Conservation (phyloP, 2,888 invertebrate genomes). For the Laothoe populi region DNA sequence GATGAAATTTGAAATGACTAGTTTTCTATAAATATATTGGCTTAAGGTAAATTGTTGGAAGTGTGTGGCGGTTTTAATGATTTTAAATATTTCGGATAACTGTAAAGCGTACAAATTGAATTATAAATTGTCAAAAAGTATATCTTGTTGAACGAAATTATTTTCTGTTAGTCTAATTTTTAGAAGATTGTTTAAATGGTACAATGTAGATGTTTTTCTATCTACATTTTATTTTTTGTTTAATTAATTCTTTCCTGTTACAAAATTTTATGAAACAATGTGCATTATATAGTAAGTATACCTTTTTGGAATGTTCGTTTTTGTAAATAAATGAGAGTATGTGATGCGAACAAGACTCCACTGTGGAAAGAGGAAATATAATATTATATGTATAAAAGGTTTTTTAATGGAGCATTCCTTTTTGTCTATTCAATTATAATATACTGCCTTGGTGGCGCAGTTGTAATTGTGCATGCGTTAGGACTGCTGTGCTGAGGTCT, state of each 20-base stretch:
- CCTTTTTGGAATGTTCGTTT: constrained; percentile 30
- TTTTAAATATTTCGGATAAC: constrained; percentile 6
- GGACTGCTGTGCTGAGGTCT: no score
- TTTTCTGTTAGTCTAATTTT: constrained; percentile 22
- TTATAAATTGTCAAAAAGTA: constrained; percentile 6
- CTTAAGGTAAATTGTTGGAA: constrained; percentile 10
- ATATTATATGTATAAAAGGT: constrained; percentile 16
- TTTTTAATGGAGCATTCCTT: neutral
- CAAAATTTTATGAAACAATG: constrained; percentile 26
- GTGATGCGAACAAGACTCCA: constrained; percentile 37
- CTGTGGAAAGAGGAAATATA: constrained; percentile 33
- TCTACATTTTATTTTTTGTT: constrained; percentile 25
- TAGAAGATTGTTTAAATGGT: constrained; percentile 20
- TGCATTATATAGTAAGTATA: constrained; percentile 27
- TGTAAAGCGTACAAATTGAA: constrained; percentile 16
- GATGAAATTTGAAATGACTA: constrained; percentile 18
- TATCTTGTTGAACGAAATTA: constrained; percentile 22
- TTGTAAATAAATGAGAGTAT: constrained; percentile 34
- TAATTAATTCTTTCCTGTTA: constrained; percentile 28
- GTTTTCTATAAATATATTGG: constrained; percentile 22
- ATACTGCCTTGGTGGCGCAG: no score
- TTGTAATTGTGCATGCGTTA: no score
- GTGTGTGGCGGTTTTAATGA: constrained; percentile 9
- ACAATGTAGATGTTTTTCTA: constrained; percentile 27
- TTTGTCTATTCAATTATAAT: no score